These are phyloP conservation scores for Suricata suricatta DNA, from an alignment of 2,113 vertebrate species.

Conservation along the genomic window DNA sequence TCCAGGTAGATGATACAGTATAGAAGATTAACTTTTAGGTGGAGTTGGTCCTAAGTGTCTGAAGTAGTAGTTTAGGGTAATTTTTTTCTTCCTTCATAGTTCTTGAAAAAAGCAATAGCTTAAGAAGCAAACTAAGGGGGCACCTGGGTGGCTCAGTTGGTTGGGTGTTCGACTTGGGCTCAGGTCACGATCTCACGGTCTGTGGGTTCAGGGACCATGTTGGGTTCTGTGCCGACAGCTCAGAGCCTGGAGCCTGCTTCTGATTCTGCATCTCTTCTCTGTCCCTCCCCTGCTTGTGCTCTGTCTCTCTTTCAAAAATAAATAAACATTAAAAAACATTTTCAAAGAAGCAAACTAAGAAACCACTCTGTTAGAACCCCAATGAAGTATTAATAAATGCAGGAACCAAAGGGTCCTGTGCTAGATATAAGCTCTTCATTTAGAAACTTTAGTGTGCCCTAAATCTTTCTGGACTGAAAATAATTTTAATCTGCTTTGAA, in stretches of 20 bases:
- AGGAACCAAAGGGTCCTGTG: neutral
- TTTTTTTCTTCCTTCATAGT: neutral
- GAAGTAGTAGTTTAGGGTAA: neutral
- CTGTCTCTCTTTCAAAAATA: no score
- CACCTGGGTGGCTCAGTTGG: no score
- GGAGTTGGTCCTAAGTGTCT: neutral
- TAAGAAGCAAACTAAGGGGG: neutral
- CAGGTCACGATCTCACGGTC: no score
- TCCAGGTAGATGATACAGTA: conserved; percentile 1
- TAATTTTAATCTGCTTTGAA: conserved; percentile 49
- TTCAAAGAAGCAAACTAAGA: conserved; percentile 38
- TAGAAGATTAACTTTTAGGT: conserved; percentile 31
- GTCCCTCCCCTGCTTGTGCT: no score
- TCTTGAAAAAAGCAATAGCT: conserved; percentile 20
- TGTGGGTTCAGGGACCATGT: no score
- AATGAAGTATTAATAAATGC: conserved; percentile 26
- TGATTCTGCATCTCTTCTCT: no score
- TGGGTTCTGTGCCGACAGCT: no score
- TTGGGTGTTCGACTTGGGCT: no score
- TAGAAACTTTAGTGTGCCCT: neutral
- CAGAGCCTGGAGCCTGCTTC: no score
- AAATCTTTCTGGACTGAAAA: conserved; percentile 37
- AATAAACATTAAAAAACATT: no score
- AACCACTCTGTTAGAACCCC: neutral
- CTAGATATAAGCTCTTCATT: neutral